These are phyloP conservation scores for Pyrocephalus nanus DNA, from an alignment of 2,797 vertebrate species.

Conservation along the genomic window DNA sequence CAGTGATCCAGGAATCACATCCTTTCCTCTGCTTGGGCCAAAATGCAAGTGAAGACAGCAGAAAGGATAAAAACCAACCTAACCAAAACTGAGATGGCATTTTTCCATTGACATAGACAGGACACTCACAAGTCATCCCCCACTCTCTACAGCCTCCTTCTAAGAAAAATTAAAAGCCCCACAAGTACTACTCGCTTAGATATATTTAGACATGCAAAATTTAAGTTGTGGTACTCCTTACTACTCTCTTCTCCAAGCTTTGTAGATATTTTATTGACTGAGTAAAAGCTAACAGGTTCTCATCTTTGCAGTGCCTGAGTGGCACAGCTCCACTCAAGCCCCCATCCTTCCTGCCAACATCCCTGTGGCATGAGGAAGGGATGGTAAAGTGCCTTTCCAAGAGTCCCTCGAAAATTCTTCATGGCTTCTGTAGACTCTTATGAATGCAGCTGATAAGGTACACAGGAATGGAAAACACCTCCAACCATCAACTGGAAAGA, in stretches of 20 bases:
- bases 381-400: not conserved
- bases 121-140: not conserved
- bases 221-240: not conserved
- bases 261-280: not conserved
- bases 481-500: not conserved
- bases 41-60: not conserved
- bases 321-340: not conserved
- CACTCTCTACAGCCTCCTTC: not conserved
- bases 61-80: not conserved
- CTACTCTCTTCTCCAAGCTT: not conserved
- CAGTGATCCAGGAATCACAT: not conserved
- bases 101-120: not conserved
- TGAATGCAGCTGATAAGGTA: not conserved
- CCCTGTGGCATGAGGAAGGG: not conserved
- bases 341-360: not conserved
- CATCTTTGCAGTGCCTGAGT: not conserved
- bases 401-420: not conserved
- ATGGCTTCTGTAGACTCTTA: not conserved
- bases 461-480: not conserved
- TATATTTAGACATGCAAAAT: not conserved
- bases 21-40: not conserved
- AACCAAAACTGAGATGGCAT: not conserved
- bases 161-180: not conserved
- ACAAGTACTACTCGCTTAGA: not conserved
- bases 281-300: not conserved